Percentiles rank a stretch among this genome's conserved stretches.
Evolutionary conservation across 2,888 invertebrate genomes (phyloP).

Genomic region (Operophtera brumata): DNA sequence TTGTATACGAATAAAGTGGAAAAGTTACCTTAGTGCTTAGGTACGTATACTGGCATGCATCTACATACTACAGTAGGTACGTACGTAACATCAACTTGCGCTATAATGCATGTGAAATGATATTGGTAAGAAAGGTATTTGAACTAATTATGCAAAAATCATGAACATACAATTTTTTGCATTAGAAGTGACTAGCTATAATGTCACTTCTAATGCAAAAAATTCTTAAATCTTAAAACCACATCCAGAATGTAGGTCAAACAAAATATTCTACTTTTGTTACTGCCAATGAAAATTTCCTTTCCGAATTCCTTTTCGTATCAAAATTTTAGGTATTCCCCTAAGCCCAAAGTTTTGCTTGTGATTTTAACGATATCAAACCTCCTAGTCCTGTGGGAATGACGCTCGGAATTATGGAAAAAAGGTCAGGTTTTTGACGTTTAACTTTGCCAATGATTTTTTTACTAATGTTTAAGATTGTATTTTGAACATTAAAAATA

Average conservation of each 20-base stretch:
- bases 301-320: constrained; percentile 22
- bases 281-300: constrained; percentile 22
- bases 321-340: constrained; percentile 34
- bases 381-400: constrained; percentile 47
- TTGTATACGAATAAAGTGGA: too few species aligned
- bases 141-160: too few species aligned
- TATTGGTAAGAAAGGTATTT: too few species aligned
- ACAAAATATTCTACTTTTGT: constrained; percentile 17
- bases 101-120: too few species aligned
- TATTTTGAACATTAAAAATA: not conserved
- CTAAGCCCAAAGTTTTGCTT: constrained; percentile 41
- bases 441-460: constrained; percentile 35
- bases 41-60: too few species aligned
- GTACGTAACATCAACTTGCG: too few species aligned
- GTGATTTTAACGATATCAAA: constrained; percentile 52
- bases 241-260: constrained; percentile 16
- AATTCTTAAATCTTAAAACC: too few species aligned
- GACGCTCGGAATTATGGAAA: constrained; percentile 51
- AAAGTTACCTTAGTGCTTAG: too few species aligned
- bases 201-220: too few species aligned
- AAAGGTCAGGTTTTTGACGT: constrained; percentile 41
- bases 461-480: not conserved
- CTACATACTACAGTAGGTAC: too few species aligned
- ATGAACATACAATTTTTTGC: too few species aligned
- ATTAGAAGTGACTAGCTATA: too few species aligned